Conservation (phyloP, 2,888 invertebrate species). For the Pardosa pseudoannulata region DNA sequence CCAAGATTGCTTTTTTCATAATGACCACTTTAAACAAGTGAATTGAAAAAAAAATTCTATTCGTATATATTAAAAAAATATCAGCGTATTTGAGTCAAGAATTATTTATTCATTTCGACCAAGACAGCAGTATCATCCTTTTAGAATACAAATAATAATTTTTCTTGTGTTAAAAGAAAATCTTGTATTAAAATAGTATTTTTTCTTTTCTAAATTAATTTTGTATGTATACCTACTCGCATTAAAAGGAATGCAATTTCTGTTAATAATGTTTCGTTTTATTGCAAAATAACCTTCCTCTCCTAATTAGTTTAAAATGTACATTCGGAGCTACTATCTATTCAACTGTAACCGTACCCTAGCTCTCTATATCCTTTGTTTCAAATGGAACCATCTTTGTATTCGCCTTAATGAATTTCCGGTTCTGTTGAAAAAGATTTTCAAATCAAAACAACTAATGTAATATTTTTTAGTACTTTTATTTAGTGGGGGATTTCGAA, state of each 20-base stretch:
- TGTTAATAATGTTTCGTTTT: background rate
- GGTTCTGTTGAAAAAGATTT: conserved; percentile 5
- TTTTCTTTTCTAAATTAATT: background rate
- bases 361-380: conserved; percentile 20
- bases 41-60: no score
- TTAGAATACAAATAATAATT: no score
- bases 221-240: background rate
- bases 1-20: no score
- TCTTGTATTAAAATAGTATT: no score
- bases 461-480: conserved; percentile 11
- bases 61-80: no score
- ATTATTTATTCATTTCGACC: no score
- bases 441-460: conserved; percentile 37
- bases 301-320: conserved; percentile 41
- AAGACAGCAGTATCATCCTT: no score
- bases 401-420: conserved; percentile 45
- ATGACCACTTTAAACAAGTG: no score
- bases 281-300: background rate
- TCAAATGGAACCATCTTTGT: conserved; percentile 24
- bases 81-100: no score
- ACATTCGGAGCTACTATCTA: conserved; percentile 9
- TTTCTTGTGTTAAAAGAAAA: no score
- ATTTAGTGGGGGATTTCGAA: conserved; percentile 1
- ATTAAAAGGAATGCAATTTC: background rate
- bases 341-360: background rate